Conservation (phyloP, 2,888 invertebrate genomes). For the Bombylius major region DNA sequence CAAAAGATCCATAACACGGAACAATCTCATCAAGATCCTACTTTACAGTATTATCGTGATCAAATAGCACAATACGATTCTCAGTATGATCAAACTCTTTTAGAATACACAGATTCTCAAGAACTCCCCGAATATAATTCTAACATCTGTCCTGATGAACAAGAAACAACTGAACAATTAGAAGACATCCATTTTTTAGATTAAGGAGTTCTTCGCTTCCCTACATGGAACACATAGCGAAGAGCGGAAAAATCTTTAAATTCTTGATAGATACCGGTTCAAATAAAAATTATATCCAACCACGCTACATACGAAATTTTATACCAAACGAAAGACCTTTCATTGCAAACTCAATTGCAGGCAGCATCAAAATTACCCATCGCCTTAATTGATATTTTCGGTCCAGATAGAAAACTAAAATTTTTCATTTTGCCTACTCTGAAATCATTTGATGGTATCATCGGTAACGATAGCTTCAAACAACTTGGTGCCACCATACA, state of each 20-base stretch:
- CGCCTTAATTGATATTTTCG: not conserved
- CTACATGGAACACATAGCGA: too few species aligned
- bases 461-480: not conserved
- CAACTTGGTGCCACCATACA: not conserved
- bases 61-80: not conserved
- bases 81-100: not conserved
- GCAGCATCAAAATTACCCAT: not conserved
- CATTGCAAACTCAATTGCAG: not conserved
- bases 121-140: not conserved
- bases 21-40: not conserved
- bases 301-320: too few species aligned
- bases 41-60: not conserved
- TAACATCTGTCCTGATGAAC: too few species aligned
- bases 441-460: not conserved
- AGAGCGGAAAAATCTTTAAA: too few species aligned
- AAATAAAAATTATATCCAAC: too few species aligned
- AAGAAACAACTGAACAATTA: too few species aligned
- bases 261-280: too few species aligned
- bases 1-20: not conserved
- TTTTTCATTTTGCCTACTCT: not conserved
- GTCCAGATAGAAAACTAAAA: not conserved
- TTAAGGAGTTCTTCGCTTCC: too few species aligned
- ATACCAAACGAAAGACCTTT: too few species aligned
- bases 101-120: not conserved
- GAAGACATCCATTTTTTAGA: too few species aligned